phyloP scores from a whole-genome alignment of 2,888 invertebrate genomes.

The Dryomyza anilis region DNA sequence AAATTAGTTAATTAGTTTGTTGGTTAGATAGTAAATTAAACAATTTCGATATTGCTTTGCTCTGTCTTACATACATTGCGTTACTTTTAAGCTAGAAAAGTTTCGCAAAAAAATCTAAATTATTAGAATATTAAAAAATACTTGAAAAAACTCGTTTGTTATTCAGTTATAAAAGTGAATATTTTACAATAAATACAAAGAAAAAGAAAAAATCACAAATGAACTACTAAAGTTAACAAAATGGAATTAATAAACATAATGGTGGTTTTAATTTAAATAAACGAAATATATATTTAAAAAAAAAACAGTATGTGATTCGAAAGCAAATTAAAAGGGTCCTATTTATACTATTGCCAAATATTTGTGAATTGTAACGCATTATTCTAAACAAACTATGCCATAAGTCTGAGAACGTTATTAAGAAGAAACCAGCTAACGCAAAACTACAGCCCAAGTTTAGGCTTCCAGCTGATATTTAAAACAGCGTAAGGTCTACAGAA shows the following conservation, averaged over 20 bases:
- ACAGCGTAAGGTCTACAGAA: too few relatives aligned
- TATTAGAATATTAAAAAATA: conserved; percentile 29
- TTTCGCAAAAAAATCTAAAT: conserved; percentile 27
- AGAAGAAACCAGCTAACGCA: too few relatives aligned
- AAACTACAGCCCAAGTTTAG: too few relatives aligned
- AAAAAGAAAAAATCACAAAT: background rate
- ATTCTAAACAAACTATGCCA: too few relatives aligned
- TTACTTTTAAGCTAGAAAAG: conserved; percentile 35
- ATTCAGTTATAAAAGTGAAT: background rate
- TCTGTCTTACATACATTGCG: conserved; percentile 24
- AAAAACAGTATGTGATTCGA: background rate
- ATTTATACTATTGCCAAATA: too few relatives aligned
- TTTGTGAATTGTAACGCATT: too few relatives aligned
- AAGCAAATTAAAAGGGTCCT: too few relatives aligned
- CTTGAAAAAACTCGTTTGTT: conserved; percentile 10
- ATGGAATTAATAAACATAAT: too few relatives aligned
- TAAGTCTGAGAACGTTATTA: too few relatives aligned
- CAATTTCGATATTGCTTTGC: conserved; percentile 26
- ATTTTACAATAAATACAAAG: background rate
- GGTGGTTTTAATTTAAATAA: background rate
- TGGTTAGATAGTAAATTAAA: conserved; percentile 28
- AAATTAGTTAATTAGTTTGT: conserved; percentile 30
- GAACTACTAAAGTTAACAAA: background rate
- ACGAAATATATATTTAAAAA: background rate
- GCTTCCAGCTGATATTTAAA: too few relatives aligned